Percentiles rank a stretch among this genome's conserved stretches.
These are phyloP conservation scores for Tauraco hartlaubi DNA, from an alignment of 2,797 vertebrate genomes.

Conservation along the genomic window DNA sequence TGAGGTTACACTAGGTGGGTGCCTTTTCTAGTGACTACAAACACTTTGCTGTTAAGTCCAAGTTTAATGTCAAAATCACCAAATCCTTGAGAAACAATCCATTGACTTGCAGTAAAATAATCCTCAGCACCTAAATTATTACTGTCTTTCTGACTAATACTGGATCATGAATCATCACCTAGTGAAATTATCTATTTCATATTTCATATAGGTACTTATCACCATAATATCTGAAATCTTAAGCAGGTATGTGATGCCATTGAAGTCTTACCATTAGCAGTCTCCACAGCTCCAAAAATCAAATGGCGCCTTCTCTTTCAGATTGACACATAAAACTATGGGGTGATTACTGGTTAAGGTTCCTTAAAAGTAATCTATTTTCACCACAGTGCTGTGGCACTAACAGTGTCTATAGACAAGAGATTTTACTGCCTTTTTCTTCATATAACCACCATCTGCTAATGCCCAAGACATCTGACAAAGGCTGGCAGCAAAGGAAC, in stretches of 20 bases:
- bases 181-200: neutral
- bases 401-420: neutral
- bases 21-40: neutral
- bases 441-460: neutral
- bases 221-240: neutral
- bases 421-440: neutral
- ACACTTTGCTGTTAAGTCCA: neutral
- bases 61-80: neutral
- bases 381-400: neutral
- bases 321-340: neutral
- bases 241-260: rapidly evolving
- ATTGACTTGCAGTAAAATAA: neutral
- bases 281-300: neutral
- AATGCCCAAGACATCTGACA: neutral
- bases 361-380: neutral
- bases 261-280: neutral
- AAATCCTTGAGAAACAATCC: neutral
- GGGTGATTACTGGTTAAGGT: neutral
- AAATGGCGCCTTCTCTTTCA: neutral
- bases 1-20: neutral
- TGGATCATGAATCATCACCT: neutral
- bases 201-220: neutral
- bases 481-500: neutral
- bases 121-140: neutral
- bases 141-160: neutral